phyloP scores from a whole-genome alignment of 2,113 vertebrate genomes.

The Crotophaga sulcirostris region DNA sequence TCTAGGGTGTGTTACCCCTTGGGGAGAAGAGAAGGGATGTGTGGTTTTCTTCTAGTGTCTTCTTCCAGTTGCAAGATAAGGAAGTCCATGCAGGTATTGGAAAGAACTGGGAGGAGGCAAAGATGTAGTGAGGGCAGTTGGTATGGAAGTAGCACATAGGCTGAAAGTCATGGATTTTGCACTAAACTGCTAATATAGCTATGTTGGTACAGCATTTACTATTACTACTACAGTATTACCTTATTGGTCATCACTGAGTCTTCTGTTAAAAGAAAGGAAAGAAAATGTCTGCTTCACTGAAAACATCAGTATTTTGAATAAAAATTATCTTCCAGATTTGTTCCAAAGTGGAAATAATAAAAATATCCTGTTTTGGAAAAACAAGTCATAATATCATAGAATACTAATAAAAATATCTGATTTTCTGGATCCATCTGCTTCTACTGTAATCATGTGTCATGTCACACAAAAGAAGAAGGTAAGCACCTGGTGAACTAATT shows the following conservation, averaged over 20 bases:
- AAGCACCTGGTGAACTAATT: not conserved
- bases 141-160: not conserved
- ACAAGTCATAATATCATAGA: too few relatives aligned
- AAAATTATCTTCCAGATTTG: not conserved
- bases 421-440: not conserved
- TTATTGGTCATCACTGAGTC: not conserved
- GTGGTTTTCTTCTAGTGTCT: not conserved
- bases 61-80: not conserved
- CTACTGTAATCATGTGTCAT: not conserved
- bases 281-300: not conserved
- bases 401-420: not conserved
- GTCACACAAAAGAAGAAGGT: not conserved
- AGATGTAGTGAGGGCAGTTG: not conserved
- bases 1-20: not conserved
- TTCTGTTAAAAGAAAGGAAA: not conserved
- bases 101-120: not conserved
- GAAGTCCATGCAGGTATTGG: not conserved
- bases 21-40: not conserved
- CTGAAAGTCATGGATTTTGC: not conserved
- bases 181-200: not conserved
- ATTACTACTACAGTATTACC: not conserved
- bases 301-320: not conserved
- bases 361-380: not conserved
- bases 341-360: not conserved
- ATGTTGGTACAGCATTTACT: not conserved